Evolutionary conservation across 1,140 invertebrate species (phyloP).

Genomic region (Megalopta genalis): DNA sequence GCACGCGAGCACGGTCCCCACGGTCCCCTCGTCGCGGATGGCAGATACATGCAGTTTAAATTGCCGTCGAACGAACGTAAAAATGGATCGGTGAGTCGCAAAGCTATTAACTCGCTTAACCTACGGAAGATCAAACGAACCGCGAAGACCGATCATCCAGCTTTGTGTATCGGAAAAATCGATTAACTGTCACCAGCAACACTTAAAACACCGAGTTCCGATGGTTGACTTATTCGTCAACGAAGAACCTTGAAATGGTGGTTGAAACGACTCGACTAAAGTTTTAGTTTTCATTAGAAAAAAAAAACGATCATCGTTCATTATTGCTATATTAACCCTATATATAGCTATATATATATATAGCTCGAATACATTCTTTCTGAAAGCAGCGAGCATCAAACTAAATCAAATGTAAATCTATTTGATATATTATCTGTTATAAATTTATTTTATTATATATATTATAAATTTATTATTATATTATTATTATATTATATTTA

Average conservation of each 20-base stretch:
- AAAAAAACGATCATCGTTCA: no score
- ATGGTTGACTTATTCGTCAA: slow-evolving; percentile 44
- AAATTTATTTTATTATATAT: no score
- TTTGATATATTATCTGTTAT: no score
- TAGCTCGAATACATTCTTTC: no score
- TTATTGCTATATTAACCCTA: no score
- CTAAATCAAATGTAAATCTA: no score
- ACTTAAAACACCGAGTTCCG: slow-evolving; percentile 53
- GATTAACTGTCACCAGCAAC: slow-evolving; percentile 46
- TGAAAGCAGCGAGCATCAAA: no score
- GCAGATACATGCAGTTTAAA: slow-evolving; percentile 20
- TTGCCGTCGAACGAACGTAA: slow-evolving; percentile 31
- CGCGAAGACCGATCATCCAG: slow-evolving; percentile 51
- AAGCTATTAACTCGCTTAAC: slow-evolving; percentile 58
- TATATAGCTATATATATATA: no score
- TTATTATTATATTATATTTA: no score
- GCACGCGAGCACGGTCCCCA: neutral
- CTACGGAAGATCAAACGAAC: slow-evolving; percentile 55
- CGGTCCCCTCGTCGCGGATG: neutral
- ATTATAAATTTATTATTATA: no score
- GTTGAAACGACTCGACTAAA: no score
- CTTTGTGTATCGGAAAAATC: slow-evolving; percentile 51
- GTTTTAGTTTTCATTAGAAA: no score
- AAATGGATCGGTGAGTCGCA: slow-evolving; percentile 55
- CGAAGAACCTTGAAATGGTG: neutral